phyloP scores from a whole-genome alignment of 2,888 invertebrate genomes.

The Acanthosepion pharaonis region DNA sequence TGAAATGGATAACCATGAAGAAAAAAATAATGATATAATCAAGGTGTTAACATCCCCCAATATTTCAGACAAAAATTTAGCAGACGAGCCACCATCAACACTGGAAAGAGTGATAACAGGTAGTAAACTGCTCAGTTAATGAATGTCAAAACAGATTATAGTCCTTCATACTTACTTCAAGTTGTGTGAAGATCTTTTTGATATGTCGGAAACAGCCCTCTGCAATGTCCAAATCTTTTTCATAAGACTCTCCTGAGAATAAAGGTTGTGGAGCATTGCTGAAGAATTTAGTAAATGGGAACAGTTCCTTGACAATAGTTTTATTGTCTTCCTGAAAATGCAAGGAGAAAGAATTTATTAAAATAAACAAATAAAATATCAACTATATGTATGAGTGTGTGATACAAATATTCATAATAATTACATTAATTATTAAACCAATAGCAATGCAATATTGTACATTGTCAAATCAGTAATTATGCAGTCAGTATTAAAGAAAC shows the following conservation, averaged over 20 bases:
- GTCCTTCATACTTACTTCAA: conserved; percentile 79
- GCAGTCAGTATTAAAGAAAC: too few relatives aligned
- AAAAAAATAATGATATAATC: too few relatives aligned
- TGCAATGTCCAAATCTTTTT: conserved; percentile 90
- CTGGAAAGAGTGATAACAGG: too few relatives aligned
- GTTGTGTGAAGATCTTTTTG: conserved; percentile 93
- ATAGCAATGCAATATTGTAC: too few relatives aligned
- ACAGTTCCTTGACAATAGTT: conserved; percentile 78
- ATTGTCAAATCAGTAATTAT: too few relatives aligned
- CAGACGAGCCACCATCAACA: too few relatives aligned
- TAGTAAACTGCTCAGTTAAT: too few relatives aligned
- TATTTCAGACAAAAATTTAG: too few relatives aligned
- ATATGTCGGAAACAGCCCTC: conserved; percentile 95
- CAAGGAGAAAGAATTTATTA: background rate
- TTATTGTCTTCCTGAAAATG: conserved; percentile 11
- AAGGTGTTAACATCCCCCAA: too few relatives aligned
- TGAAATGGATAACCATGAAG: too few relatives aligned
- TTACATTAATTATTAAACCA: too few relatives aligned
- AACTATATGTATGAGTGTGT: background rate
- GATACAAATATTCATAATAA: background rate
- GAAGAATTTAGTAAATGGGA: conserved; percentile 96
- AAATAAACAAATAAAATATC: background rate
- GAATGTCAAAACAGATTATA: too few relatives aligned
- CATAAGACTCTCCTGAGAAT: conserved; percentile 84
- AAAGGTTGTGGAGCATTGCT: conserved; percentile 93